These are phyloP conservation scores for Neomicropteryx cornuta DNA, from an alignment of 1,140 invertebrate species.

Conservation along the genomic window DNA sequence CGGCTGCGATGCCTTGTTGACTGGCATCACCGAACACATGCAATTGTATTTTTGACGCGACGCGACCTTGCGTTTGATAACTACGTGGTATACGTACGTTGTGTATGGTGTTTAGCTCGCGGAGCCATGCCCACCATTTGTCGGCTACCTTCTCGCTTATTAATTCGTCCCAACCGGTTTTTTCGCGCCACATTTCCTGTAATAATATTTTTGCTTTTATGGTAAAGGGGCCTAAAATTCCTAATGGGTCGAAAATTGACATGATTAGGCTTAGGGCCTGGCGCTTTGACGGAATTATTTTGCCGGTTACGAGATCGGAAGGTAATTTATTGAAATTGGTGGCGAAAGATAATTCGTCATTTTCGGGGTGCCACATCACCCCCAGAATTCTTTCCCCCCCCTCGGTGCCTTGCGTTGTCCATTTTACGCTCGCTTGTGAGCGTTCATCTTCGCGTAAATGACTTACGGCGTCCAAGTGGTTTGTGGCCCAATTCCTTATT, in stretches of 20 bases:
- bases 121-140: constrained; percentile 10
- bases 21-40: constrained; percentile 16
- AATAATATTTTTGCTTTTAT: constrained; percentile 26
- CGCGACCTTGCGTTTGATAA: too few relatives aligned
- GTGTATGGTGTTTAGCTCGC: not conserved
- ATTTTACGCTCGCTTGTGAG: not conserved
- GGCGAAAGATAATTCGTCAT: constrained; percentile 13
- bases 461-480: too few relatives aligned
- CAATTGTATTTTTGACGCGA: too few relatives aligned
- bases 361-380: constrained; percentile 11
- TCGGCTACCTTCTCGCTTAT: constrained; percentile 9
- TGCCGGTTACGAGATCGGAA: constrained; percentile 5
- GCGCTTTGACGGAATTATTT: constrained; percentile 16
- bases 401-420: not conserved
- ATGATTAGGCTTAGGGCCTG: constrained; percentile 18
- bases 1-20: constrained; percentile 12
- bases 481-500: constrained; percentile 11
- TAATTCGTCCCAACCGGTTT: constrained; percentile 23
- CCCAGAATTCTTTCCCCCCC: not conserved
- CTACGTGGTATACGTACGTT: not conserved
- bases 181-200: constrained; percentile 23
- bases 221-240: constrained; percentile 23
- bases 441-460: not conserved
- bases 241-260: constrained; percentile 26
- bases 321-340: constrained; percentile 9